Percentiles rank a stretch among this genome's conserved stretches.
These are phyloP conservation scores for Luscinia megarhynchos DNA, from an alignment of 2,797 vertebrate species.

Conservation along the genomic window DNA sequence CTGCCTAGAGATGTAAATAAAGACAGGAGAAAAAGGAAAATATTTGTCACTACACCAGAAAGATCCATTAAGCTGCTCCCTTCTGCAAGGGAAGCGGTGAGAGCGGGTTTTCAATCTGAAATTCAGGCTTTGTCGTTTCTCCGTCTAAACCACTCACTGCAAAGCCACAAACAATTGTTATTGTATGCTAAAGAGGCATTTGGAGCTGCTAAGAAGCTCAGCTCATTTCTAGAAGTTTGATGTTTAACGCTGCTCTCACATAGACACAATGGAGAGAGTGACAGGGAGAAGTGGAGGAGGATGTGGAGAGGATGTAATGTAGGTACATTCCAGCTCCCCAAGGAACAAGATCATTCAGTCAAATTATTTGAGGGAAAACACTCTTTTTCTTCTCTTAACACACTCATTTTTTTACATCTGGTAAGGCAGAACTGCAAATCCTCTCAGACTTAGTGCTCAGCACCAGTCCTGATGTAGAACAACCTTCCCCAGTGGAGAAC, in stretches of 20 bases:
- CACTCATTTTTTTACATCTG: not conserved
- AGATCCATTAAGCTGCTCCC: not conserved
- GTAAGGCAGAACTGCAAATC: not conserved
- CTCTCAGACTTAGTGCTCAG: not conserved
- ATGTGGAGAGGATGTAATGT: not conserved
- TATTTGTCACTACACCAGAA: not conserved
- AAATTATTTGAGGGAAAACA: not conserved
- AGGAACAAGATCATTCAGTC: not conserved
- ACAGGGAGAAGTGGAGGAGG: conserved; percentile 30
- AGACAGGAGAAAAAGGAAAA: not conserved
- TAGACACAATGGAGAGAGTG: not conserved
- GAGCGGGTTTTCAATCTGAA: not conserved
- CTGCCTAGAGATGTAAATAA: not conserved
- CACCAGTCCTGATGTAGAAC: not conserved
- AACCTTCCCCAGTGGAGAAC: not conserved
- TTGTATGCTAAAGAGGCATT: not conserved
- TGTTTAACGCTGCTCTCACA: not conserved
- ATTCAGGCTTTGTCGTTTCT: not conserved
- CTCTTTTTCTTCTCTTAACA: not conserved
- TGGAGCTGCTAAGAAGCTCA: not conserved
- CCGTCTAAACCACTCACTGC: not conserved
- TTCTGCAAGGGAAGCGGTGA: not conserved
- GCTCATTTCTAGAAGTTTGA: not conserved
- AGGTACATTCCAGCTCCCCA: not conserved
- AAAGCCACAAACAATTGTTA: not conserved